A percentile compares a stretch with the other conserved stretches of the same genome.
Conservation (phyloP, 2,888 invertebrate genomes). For the Eucera pruinosa region DNA sequence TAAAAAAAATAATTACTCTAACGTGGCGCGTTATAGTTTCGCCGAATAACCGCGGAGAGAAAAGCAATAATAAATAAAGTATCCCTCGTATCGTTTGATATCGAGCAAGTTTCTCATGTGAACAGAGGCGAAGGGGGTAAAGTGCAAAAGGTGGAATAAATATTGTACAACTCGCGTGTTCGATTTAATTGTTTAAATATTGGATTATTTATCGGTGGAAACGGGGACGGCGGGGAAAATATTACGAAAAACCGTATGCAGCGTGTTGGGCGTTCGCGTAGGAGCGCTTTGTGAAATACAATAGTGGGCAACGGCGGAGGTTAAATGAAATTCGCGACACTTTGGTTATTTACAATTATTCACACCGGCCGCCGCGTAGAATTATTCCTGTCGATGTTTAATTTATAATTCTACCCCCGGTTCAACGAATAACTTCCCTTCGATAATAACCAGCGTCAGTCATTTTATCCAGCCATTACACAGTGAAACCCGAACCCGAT, state of each 20-base stretch:
- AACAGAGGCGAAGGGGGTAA: too few species aligned
- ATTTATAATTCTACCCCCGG: conserved; percentile 10
- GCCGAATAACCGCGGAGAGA: too few species aligned
- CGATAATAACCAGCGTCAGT: conserved; percentile 8
- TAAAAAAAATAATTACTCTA: too few species aligned
- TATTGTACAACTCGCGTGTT: not conserved
- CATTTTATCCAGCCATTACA: not conserved
- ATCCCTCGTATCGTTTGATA: too few species aligned
- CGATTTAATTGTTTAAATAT: conserved; percentile 13
- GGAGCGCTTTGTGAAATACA: not conserved
- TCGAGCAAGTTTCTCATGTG: too few species aligned
- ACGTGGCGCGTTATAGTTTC: too few species aligned
- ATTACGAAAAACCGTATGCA: not conserved
- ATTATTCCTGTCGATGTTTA: conserved; percentile 6
- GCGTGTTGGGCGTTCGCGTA: too few species aligned
- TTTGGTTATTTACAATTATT: conserved; percentile 24
- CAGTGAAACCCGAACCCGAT: not conserved
- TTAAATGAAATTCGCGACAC: conserved; percentile 24
- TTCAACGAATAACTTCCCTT: not conserved
- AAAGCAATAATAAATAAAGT: too few species aligned
- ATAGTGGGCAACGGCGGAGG: not conserved
- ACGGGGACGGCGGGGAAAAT: not conserved
- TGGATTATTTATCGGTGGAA: not conserved
- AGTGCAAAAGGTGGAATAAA: too few species aligned
- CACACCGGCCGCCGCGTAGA: not conserved